Percentiles rank a stretch among this genome's conserved stretches.
Evolutionary conservation across 2,888 invertebrate genomes (phyloP).

Genomic region (Sipha maydis): DNA sequence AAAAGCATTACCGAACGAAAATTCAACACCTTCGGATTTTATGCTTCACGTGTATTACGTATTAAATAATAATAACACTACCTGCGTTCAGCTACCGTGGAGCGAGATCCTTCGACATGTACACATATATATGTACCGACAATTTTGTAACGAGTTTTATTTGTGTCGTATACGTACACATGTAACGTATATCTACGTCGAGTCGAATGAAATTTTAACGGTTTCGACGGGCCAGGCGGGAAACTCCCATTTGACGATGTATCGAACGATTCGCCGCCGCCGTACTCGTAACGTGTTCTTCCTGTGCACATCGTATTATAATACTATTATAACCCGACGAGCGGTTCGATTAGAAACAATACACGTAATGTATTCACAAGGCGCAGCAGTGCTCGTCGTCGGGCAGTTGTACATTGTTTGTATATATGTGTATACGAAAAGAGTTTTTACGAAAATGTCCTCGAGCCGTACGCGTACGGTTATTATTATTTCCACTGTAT

Average conservation of each 20-base stretch:
- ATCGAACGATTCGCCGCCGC: not conserved
- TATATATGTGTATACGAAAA: not conserved
- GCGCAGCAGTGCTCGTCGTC: not conserved
- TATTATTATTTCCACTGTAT: not conserved
- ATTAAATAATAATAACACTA: slow-evolving; percentile 2
- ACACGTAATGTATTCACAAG: not conserved
- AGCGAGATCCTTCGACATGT: not conserved
- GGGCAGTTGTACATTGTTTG: not conserved
- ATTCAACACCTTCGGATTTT: slow-evolving; percentile 44
- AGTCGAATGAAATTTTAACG: slow-evolving; percentile 3
- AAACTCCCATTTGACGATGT: not conserved
- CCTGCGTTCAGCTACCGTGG: not conserved
- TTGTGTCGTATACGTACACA: not conserved
- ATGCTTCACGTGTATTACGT: slow-evolving; percentile 16
- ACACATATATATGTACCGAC: not conserved
- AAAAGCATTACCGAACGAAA: slow-evolving; percentile 32
- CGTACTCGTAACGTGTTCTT: not conserved
- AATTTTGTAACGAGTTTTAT: not conserved
- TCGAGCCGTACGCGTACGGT: not conserved
- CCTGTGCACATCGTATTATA: not conserved
- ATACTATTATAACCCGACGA: not conserved
- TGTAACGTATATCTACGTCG: not conserved
- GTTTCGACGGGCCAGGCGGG: not conserved
- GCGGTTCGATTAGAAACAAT: not conserved
- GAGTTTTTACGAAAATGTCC: slow-evolving; percentile 21